Conservation (phyloP, 2,797 vertebrate genomes). For the Huso huso region DNA sequence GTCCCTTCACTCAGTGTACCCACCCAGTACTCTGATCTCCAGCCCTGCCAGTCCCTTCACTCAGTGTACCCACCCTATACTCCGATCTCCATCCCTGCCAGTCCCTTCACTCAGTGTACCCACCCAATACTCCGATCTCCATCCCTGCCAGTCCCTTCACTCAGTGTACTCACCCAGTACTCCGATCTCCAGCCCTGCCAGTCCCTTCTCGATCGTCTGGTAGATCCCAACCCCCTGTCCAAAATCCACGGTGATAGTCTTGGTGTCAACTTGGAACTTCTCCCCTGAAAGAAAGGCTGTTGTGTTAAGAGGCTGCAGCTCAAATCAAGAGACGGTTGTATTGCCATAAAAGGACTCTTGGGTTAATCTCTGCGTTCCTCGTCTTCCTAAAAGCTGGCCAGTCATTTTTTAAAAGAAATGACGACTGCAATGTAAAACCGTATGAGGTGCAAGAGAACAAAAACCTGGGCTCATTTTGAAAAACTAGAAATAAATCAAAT, state of each 20-base stretch:
- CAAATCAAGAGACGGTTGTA: background rate
- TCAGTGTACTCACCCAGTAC: constrained; percentile 64
- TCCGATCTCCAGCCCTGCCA: constrained; percentile 78
- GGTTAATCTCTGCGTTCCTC: background rate
- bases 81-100: too few species aligned
- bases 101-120: too few species aligned
- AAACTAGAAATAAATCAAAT: background rate
- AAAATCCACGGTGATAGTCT: constrained; percentile 80
- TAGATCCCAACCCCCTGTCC: constrained; percentile 70
- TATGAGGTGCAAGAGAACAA: too few species aligned
- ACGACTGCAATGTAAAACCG: too few species aligned
- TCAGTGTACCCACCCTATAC: too few species aligned
- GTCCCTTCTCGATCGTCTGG: constrained; percentile 59
- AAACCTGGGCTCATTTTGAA: background rate
- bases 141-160: too few species aligned
- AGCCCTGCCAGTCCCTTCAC: too few species aligned
- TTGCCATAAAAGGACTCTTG: background rate
- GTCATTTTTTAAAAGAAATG: background rate
- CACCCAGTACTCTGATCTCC: too few species aligned
- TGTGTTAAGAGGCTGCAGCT: background rate
- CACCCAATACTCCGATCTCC: too few species aligned
- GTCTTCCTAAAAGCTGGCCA: background rate
- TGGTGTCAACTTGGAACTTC: constrained; percentile 77
- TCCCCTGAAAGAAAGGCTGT: constrained; percentile 48
- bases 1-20: too few species aligned